Percentiles rank a stretch among this genome's conserved stretches.
phyloP scores from a whole-genome alignment of 2,797 vertebrate species.

The Botia almorhae region DNA sequence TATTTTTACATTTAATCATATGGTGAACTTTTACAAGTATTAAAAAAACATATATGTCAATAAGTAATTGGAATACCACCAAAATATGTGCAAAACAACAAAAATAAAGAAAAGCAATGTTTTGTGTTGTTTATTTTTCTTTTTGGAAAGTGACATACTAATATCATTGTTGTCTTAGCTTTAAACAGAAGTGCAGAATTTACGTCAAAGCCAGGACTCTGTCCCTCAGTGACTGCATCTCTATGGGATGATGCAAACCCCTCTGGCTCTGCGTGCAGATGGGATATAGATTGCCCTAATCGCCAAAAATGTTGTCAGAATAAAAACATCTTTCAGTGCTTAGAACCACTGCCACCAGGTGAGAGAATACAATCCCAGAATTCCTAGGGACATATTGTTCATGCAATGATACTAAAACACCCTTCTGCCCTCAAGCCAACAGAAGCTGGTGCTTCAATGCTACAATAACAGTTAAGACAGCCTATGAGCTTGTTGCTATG shows the following conservation, averaged over 20 bases:
- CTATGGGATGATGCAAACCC: constrained; percentile 15
- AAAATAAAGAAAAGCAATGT: too few relatives aligned
- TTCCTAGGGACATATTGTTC: neutral
- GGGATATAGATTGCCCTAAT: constrained; percentile 85
- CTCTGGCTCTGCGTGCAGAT: constrained; percentile 68
- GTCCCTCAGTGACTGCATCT: constrained; percentile 71
- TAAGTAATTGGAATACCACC: too few relatives aligned
- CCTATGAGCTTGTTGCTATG: constrained; percentile 71
- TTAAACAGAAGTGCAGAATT: constrained; percentile 79
- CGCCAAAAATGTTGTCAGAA: constrained; percentile 88
- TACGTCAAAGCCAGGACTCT: constrained; percentile 83
- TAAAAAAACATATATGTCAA: too few relatives aligned
- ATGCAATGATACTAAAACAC: constrained; percentile 20
- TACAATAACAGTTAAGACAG: constrained; percentile 84
- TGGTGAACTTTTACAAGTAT: too few relatives aligned
- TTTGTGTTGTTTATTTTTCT: too few relatives aligned
- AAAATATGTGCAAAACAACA: too few relatives aligned
- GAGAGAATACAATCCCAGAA: constrained; percentile 46
- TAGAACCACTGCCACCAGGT: constrained; percentile 66
- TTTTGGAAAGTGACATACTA: neutral
- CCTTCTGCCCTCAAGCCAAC: constrained; percentile 45
- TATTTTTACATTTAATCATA: too few relatives aligned
- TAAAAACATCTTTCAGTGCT: constrained; percentile 62
- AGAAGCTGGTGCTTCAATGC: constrained; percentile 77
- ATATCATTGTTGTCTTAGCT: constrained; percentile 71